phyloP scores from a whole-genome alignment of 2,113 vertebrate genomes.

The Puma concolor region DNA sequence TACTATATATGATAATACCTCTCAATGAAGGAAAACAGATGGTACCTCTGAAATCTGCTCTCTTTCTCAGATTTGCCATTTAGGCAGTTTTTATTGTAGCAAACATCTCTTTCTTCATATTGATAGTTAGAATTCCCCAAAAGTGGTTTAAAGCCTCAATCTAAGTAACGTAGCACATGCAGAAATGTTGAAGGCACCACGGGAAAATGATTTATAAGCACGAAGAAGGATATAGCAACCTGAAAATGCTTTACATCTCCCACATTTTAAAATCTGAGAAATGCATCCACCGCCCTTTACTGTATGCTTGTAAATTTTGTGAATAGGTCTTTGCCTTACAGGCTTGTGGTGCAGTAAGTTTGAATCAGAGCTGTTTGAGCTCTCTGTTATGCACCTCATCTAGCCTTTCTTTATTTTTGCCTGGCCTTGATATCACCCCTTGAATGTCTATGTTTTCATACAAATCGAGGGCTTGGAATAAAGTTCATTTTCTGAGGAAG shows the following conservation, averaged over 20 bases:
- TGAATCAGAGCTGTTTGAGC: background rate
- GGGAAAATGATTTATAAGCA: background rate
- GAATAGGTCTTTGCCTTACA: background rate
- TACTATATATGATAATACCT: slow-evolving; percentile 22
- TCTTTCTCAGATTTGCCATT: slow-evolving; percentile 34
- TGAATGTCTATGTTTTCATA: background rate
- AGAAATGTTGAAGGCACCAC: background rate
- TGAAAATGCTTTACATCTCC: background rate
- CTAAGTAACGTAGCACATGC: background rate
- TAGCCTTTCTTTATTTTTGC: background rate
- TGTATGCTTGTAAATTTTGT: background rate
- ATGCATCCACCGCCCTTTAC: no score
- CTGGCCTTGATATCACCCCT: background rate
- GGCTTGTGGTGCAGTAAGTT: background rate
- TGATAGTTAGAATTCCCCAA: background rate
- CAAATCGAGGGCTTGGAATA: background rate
- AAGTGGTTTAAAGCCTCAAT: slow-evolving; percentile 1
- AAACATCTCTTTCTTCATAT: slow-evolving; percentile 36
- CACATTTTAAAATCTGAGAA: background rate
- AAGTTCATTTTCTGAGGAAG: background rate
- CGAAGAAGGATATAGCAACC: background rate
- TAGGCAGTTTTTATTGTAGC: slow-evolving; percentile 24
- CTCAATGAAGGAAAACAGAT: slow-evolving; percentile 50
- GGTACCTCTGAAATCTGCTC: background rate
- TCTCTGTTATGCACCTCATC: background rate